phyloP scores from a whole-genome alignment of 2,113 vertebrate genomes.

The Ptyas mucosa region DNA sequence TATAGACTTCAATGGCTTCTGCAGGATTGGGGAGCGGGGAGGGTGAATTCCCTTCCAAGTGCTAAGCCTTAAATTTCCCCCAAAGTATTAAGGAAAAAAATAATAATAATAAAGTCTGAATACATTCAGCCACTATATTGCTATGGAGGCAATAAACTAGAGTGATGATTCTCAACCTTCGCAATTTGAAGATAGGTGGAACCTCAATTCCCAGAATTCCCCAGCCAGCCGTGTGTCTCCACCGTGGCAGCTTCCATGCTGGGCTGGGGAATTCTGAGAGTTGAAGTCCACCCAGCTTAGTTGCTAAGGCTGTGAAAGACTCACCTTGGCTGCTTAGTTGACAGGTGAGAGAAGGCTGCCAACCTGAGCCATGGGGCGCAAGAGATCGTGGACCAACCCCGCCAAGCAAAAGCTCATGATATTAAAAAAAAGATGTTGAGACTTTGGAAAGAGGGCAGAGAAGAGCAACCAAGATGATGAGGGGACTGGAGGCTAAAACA shows the following conservation, averaged over 20 bases:
- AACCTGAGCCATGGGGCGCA: neutral
- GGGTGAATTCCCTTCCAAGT: neutral
- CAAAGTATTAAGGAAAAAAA: neutral
- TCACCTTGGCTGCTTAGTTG: no score
- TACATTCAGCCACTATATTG: neutral
- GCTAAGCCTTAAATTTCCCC: neutral
- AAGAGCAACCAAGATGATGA: no score
- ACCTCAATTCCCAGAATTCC: neutral
- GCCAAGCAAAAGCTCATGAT: no score
- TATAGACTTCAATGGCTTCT: neutral
- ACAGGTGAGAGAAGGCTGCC: neutral
- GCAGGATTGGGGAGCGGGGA: neutral
- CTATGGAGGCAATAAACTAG: no score
- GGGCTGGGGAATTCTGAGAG: no score
- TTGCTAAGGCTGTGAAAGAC: no score
- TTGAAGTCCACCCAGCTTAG: no score
- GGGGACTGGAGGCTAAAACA: no score
- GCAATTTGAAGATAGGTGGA: neutral
- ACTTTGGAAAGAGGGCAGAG: no score
- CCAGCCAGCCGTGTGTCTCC: neutral
- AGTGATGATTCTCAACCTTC: neutral
- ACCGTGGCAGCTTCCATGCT: no score
- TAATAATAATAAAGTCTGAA: neutral
- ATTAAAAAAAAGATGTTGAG: no score
- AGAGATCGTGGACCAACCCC: neutral